Percentiles rank a stretch among this genome's conserved stretches.
These are phyloP conservation scores for Ctenoplectra terminalis DNA, from an alignment of 1,140 invertebrate species.

Conservation along the genomic window DNA sequence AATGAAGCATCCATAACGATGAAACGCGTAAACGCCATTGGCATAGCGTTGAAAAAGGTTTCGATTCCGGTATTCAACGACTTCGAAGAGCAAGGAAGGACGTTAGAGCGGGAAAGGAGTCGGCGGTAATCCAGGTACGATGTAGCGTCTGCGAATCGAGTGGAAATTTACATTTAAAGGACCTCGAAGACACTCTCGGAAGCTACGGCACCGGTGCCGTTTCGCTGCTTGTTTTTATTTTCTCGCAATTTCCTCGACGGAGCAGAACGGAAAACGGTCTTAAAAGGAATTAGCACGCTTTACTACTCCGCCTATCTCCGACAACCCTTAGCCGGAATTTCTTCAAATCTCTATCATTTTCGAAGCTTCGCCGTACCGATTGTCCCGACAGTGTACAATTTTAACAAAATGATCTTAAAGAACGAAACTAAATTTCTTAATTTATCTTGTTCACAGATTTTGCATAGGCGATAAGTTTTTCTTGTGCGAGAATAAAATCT, in stretches of 20 bases:
- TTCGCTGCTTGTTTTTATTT: constrained; percentile 76
- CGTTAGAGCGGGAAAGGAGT: constrained; percentile 10
- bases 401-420: too few species aligned
- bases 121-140: constrained; percentile 55
- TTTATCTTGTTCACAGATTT: constrained; percentile 87
- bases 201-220: constrained; percentile 37
- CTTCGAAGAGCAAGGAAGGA: neutral
- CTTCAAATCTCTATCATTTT: constrained; percentile 12
- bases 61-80: constrained; percentile 15
- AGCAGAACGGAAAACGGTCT: constrained; percentile 75
- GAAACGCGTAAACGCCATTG: neutral
- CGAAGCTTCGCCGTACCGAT: neutral
- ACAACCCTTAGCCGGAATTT: constrained; percentile 45
- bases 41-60: neutral
- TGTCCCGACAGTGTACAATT: neutral
- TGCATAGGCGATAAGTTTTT: constrained; percentile 97
- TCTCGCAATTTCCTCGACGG: constrained; percentile 77
- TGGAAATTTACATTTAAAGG: constrained; percentile 77
- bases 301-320: constrained; percentile 65
- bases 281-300: constrained; percentile 79
- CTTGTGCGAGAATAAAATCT: constrained; percentile 95
- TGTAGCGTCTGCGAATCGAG: constrained; percentile 63
- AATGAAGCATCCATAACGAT: neutral
- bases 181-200: constrained; percentile 66
- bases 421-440: neutral